These are phyloP conservation scores for Lophotis ruficrista DNA, from an alignment of 2,113 vertebrate species.

Conservation along the genomic window DNA sequence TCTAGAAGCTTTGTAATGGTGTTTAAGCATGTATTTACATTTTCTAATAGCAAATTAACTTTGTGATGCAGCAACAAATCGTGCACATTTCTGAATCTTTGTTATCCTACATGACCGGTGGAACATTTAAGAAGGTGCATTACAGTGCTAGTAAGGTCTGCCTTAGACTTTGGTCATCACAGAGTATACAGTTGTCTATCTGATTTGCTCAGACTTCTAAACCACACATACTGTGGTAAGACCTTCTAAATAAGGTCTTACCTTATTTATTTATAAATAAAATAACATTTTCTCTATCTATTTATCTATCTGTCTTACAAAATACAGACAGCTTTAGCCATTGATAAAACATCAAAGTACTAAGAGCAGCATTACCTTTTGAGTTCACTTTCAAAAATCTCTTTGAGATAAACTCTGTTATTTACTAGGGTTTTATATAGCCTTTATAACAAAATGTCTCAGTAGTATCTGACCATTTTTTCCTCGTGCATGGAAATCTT, in stretches of 20 bases:
- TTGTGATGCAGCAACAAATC: not conserved
- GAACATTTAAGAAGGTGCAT: not conserved
- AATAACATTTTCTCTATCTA: not conserved
- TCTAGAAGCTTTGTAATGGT: not conserved
- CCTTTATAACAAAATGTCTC: not conserved
- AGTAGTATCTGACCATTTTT: not conserved
- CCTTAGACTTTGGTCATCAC: not conserved
- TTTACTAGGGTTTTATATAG: not conserved
- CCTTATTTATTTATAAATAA: too few relatives aligned
- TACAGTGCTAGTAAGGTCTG: not conserved
- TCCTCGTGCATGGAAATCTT: not conserved
- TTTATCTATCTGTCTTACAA: not conserved
- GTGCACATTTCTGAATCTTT: not conserved
- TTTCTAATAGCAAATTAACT: not conserved
- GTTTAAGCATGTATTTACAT: not conserved
- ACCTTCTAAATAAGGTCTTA: not conserved
- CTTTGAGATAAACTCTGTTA: not conserved
- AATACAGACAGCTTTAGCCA: not conserved
- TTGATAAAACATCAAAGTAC: not conserved
- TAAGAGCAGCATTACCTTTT: not conserved
- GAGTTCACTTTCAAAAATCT: not conserved
- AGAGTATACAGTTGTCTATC: not conserved
- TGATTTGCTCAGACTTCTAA: not conserved
- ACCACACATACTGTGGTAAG: not conserved
- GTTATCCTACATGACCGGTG: not conserved